phyloP scores from a whole-genome alignment of 2,113 vertebrate species.

The Lamprotornis superbus region DNA sequence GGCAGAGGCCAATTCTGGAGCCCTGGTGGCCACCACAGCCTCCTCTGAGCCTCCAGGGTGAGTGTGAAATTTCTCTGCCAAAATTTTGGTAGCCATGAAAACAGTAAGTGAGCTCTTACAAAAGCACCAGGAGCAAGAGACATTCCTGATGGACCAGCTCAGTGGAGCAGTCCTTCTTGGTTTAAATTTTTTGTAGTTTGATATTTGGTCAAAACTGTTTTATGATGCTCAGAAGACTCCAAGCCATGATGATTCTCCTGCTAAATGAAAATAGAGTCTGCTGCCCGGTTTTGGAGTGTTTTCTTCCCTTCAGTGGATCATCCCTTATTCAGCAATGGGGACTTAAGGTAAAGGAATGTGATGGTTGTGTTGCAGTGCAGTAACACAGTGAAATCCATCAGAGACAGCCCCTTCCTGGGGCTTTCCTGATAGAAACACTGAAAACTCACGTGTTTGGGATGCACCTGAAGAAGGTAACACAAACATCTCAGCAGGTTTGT shows the following conservation, averaged over 20 bases:
- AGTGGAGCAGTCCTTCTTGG: not conserved
- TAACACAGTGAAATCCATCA: not conserved
- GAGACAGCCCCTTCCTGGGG: not conserved
- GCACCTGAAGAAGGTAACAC: not conserved
- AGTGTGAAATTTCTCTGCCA: rapidly evolving
- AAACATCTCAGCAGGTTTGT: not conserved
- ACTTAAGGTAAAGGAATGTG: not conserved
- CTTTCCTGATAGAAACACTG: not conserved
- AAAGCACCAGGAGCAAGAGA: not conserved
- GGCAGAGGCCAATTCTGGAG: not conserved
- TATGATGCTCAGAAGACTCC: not conserved
- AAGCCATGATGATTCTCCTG: not conserved
- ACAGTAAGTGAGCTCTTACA: not conserved
- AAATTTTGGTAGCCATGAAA: not conserved
- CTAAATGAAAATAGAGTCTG: not conserved
- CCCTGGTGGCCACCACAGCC: slow-evolving; percentile 2
- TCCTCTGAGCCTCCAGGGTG: not conserved
- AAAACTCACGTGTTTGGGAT: not conserved
- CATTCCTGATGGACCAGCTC: not conserved
- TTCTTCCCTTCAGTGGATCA: not conserved
- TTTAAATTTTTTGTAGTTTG: not conserved
- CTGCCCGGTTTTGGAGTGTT: not conserved
- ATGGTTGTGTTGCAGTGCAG: not conserved
- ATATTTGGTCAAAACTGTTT: not conserved
- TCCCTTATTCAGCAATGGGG: not conserved